Percentiles rank a stretch among this genome's conserved stretches.
Evolutionary conservation across 2,113 vertebrate species (phyloP).

Genomic region (Ciconia maguari): DNA sequence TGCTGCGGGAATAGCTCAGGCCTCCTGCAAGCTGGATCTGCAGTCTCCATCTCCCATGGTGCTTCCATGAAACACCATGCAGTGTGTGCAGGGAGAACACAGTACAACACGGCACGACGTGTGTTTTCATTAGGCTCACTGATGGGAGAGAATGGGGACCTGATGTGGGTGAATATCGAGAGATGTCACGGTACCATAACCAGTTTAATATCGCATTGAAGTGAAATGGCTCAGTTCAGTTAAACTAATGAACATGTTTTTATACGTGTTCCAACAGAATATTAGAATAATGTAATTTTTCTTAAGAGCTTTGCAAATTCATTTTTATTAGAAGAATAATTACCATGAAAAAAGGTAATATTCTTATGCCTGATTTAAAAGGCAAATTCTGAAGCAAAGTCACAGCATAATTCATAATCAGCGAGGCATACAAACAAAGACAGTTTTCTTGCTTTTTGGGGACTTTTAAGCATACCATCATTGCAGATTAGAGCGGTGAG

Average conservation of each 20-base stretch:
- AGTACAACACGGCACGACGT: not conserved
- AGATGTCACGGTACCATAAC: not conserved
- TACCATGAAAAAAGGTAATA: not conserved
- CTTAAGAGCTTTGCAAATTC: not conserved
- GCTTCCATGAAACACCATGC: not conserved
- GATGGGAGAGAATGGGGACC: not conserved
- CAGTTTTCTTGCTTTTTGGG: not conserved
- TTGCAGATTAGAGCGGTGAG: not conserved
- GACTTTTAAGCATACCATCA: not conserved
- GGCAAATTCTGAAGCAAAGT: not conserved
- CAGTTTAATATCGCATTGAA: not conserved
- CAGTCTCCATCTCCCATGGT: not conserved
- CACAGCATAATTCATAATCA: not conserved
- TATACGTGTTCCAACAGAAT: not conserved
- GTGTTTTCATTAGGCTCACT: not conserved
- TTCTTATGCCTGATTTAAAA: not conserved
- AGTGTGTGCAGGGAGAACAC: not conserved
- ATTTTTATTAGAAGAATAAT: not conserved
- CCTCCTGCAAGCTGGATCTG: not conserved
- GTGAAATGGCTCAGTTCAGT: not conserved
- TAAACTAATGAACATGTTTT: not conserved
- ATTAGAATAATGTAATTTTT: not conserved
- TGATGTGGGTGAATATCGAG: not conserved
- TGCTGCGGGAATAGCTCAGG: not conserved
- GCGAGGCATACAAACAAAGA: not conserved